These are phyloP conservation scores for Leucophenga maculata DNA, from an alignment of 2,888 invertebrate species.

Conservation along the genomic window DNA sequence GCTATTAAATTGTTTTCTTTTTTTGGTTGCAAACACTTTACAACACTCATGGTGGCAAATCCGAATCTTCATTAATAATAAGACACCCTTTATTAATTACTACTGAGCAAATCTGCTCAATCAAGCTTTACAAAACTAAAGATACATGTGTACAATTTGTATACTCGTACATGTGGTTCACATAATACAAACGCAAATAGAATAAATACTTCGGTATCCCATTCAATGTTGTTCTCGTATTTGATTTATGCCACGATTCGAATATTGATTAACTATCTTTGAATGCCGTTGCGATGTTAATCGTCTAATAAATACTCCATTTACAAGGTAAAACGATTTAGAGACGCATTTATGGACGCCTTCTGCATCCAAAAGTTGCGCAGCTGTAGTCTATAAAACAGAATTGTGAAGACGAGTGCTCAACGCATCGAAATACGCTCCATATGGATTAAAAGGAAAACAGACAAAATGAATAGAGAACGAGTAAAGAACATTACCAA, in stretches of 20 bases:
- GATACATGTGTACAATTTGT: too few relatives aligned
- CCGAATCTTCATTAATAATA: too few relatives aligned
- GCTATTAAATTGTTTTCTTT: too few relatives aligned
- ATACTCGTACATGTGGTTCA: too few relatives aligned
- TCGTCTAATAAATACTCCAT: constrained; percentile 7
- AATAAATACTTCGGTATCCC: neutral
- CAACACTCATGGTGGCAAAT: too few relatives aligned
- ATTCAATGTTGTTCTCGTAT: neutral
- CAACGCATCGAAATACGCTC: neutral
- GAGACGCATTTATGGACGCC: neutral
- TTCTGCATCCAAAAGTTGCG: neutral
- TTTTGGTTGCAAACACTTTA: too few relatives aligned
- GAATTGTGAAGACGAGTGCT: neutral
- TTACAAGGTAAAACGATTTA: neutral
- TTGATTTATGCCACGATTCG: neutral
- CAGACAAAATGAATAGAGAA: neutral
- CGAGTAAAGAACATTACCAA: constrained; percentile 8
- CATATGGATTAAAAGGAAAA: neutral
- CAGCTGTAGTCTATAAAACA: neutral
- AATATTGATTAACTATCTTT: neutral
- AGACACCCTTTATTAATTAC: too few relatives aligned
- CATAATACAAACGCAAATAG: neutral
- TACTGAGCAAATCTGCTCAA: too few relatives aligned
- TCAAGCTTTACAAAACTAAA: too few relatives aligned
- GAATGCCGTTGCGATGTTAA: neutral